phyloP scores from a whole-genome alignment of 2,797 vertebrate genomes.

The Rhodeus uyekii region DNA sequence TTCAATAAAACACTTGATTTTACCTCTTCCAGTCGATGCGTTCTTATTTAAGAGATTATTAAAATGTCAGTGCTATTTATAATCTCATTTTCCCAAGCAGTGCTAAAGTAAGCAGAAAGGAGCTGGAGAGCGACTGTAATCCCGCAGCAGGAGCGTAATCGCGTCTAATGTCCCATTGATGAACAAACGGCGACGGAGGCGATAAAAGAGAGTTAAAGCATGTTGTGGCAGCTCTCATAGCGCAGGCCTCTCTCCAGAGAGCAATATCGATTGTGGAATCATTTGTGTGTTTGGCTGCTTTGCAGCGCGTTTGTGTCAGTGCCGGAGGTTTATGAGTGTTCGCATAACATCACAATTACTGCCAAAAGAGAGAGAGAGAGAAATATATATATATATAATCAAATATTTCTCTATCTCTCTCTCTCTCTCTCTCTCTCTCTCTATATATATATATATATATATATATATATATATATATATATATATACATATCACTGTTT shows the following conservation, averaged over 20 bases:
- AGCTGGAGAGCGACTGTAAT: neutral
- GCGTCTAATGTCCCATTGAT: conserved; percentile 23
- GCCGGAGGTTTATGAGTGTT: conserved; percentile 15
- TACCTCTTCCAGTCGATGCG: neutral
- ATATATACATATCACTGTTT: too few species aligned
- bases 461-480: too few species aligned
- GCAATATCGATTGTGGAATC: conserved; percentile 16
- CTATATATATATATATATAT: too few species aligned
- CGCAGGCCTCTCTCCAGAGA: neutral
- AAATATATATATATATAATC: too few species aligned
- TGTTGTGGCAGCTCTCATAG: conserved; percentile 7
- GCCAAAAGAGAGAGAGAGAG: neutral
- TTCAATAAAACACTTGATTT: neutral
- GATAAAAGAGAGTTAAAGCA: conserved; percentile 29
- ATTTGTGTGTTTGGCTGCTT: conserved; percentile 26
- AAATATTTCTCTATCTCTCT: too few species aligned
- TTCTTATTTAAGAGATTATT: conserved; percentile 3
- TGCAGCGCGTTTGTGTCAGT: neutral
- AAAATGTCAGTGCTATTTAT: conserved; percentile 21
- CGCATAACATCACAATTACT: neutral
- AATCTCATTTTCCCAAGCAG: neutral
- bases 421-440: too few species aligned
- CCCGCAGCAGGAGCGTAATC: neutral
- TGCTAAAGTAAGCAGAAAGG: neutral
- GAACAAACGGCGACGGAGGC: neutral